These are phyloP conservation scores for Apteryx mantelli DNA, from an alignment of 2,113 vertebrate genomes.

Conservation along the genomic window DNA sequence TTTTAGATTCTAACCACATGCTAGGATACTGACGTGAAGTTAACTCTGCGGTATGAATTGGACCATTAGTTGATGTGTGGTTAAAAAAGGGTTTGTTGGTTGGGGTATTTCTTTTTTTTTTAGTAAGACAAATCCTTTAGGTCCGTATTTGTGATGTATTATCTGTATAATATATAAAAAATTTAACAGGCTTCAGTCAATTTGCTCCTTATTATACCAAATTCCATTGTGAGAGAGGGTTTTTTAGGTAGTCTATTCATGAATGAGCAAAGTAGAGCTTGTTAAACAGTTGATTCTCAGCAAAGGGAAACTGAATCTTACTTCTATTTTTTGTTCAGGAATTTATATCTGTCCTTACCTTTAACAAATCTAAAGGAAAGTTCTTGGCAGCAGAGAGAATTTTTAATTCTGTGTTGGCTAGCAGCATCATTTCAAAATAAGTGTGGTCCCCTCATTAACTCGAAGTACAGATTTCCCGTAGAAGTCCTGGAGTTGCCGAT, in stretches of 20 bases:
- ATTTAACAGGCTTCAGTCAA: background rate
- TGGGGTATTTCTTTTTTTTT: background rate
- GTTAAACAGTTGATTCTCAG: background rate
- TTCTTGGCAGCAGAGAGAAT: background rate
- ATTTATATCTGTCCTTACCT: background rate
- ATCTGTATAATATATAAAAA: background rate
- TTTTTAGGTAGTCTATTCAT: background rate
- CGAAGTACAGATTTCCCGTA: background rate
- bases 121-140: background rate
- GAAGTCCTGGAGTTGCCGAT: background rate
- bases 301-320: background rate
- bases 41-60: background rate
- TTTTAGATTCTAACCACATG: background rate
- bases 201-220: background rate
- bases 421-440: rapidly evolving
- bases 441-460: background rate
- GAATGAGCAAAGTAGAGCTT: background rate
- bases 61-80: background rate
- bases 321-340: background rate
- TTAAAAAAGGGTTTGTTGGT: background rate
- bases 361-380: background rate
- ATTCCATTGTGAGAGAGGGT: background rate
- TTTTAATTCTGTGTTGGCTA: background rate
- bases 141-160: background rate
- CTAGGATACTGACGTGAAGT: background rate